Base-by-base conservation (phyloP, 2,797 vertebrate genomes). In the Muscicapa striata region DNA sequence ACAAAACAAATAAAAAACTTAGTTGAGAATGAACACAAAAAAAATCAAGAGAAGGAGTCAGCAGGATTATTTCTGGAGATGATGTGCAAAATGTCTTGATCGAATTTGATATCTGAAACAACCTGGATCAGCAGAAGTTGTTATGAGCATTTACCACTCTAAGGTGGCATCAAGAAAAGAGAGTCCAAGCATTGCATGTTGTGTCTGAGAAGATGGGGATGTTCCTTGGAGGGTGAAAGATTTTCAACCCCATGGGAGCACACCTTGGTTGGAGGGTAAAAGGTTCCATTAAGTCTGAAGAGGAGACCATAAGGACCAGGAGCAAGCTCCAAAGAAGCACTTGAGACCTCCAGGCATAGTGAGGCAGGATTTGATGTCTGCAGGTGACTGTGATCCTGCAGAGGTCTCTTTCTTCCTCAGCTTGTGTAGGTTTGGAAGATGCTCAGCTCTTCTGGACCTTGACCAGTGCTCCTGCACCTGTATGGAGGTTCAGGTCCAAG, bases 111-210 rank as follows among this genome's bases (percentile, higher is more conserved):
- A 34, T 18, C 29, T 67, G 72, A 82, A 78, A 29, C 13, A 34
- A 58, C 6, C 11, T 75, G 40, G 30, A 41, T 12, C 21, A 58
- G 29, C 15, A 81, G 52, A 67, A 46, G 0, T 32, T 62, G 29
- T 40, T 40, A 29, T 78, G 43, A 82, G 13, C 10, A 34, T 57
- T 77, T 41, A 9, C 20, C n/a, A 41, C 12, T 36, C 32, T 10
- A 15, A 3, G 34, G 0, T 57, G 15, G 17, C 7, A 69, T 24
- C 7, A 78, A 21, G 45, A 29, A 69, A 81, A 40, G 7, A 1
- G 2, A 69, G 5, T 15, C 48, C 23, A 81, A 67, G 2, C 21
- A 27, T 1, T 59, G 10, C 13, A 26, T 1, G 0, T 34, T 45
- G 15, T 41, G 21, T 79, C 30, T 54, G 34, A 84, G 34, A 64